Conservation (phyloP, 2,888 invertebrate genomes). For the Stenotaenia linearis region DNA sequence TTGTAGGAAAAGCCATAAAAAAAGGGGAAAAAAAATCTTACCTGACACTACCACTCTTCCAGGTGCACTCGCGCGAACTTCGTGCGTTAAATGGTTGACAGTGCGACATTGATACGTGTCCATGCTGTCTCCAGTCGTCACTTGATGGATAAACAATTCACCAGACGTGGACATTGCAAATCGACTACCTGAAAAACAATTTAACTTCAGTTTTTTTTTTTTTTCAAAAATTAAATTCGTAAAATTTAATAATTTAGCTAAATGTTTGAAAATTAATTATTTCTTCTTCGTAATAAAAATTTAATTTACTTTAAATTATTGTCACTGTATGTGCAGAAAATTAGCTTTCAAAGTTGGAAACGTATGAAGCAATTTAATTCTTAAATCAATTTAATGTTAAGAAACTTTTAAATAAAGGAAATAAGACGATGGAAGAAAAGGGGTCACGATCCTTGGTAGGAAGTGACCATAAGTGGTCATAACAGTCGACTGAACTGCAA, state of each 20-base stretch:
- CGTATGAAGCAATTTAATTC: not conserved
- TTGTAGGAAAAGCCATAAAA: not conserved
- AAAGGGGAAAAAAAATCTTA: not conserved
- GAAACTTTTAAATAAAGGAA: not conserved
- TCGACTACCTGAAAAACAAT: not conserved
- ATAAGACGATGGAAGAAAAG: not conserved
- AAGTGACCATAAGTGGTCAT: constrained; percentile 10
- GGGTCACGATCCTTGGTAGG: not conserved
- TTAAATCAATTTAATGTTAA: not conserved
- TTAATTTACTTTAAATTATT: not conserved
- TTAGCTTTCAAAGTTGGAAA: not conserved
- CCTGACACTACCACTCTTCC: constrained; percentile 28
- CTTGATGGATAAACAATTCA: constrained; percentile 24
- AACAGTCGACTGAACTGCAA: constrained; percentile 13
- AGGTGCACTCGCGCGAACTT: constrained; percentile 13
- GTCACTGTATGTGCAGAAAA: not conserved
- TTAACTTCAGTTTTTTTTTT: too few species aligned
- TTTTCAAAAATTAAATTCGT: too few species aligned
- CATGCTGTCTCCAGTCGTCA: not conserved
- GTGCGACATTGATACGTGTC: constrained; percentile 31
- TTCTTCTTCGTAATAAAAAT: not conserved
- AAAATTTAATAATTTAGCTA: too few species aligned
- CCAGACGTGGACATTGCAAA: constrained; percentile 17
- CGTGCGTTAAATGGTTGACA: constrained; percentile 26
- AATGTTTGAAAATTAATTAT: not conserved